These are phyloP conservation scores for Cuculus canorus DNA, from an alignment of 2,797 vertebrate genomes.

Conservation along the genomic window DNA sequence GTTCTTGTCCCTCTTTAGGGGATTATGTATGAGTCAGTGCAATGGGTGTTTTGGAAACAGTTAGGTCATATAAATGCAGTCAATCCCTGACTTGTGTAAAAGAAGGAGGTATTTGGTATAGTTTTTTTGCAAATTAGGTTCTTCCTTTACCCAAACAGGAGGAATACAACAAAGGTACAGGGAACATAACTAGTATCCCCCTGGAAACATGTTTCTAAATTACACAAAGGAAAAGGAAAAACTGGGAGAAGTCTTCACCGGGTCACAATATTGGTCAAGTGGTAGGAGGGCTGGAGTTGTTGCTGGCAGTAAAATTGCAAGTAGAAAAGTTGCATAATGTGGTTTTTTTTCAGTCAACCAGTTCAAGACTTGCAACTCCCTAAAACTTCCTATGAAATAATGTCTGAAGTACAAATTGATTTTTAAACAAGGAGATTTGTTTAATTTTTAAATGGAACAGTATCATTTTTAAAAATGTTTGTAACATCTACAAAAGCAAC, in stretches of 20 bases:
- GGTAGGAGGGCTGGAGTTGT: not conserved
- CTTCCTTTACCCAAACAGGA: not conserved
- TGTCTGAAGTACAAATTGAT: not conserved
- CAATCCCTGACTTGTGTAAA: not conserved
- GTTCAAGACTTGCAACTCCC: constrained; percentile 9
- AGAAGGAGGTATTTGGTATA: not conserved
- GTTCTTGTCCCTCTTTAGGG: not conserved
- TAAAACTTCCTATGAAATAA: constrained; percentile 21
- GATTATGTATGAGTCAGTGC: not conserved
- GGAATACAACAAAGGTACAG: not conserved
- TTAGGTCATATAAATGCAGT: not conserved
- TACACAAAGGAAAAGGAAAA: not conserved
- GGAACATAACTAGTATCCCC: not conserved
- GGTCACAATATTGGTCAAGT: not conserved
- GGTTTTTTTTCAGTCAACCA: not conserved
- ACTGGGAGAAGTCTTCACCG: not conserved
- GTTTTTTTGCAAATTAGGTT: not conserved
- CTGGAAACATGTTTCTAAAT: not conserved
- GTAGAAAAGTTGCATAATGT: not conserved
- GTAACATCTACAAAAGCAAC: not conserved
- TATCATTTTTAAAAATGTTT: not conserved
- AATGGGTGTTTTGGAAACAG: not conserved
- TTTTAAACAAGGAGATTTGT: not conserved
- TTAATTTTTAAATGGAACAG: not conserved
- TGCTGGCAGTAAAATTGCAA: not conserved